Conservation (phyloP, 1,140 invertebrate species). For the Psix sp. region DNA sequence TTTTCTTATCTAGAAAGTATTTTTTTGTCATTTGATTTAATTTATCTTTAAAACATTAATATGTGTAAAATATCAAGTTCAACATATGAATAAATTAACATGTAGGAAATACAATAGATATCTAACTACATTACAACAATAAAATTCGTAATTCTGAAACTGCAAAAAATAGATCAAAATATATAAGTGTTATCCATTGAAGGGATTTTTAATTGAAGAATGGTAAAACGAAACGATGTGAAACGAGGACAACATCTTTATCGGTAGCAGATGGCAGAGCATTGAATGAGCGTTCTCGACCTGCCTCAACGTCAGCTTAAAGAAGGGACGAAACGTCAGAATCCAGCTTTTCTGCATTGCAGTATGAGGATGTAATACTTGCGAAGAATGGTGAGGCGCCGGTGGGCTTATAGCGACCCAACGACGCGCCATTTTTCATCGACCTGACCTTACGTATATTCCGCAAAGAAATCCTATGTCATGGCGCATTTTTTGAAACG, state of each 20-base stretch:
- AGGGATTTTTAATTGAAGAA: conserved; percentile 17
- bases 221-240: not conserved
- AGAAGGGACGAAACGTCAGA: conserved; percentile 4
- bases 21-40: too few relatives aligned
- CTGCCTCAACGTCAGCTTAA: conserved; percentile 21
- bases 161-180: not conserved
- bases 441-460: conserved; percentile 45
- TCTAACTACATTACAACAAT: too few relatives aligned
- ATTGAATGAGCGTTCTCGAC: conserved; percentile 21
- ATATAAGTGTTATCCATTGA: conserved; percentile 1
- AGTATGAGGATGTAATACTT: conserved; percentile 40
- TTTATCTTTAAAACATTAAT: too few relatives aligned
- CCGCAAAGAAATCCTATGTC: conserved; percentile 33
- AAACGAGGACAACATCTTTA: conserved; percentile 22
- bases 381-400: conserved; percentile 23
- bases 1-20: too few relatives aligned
- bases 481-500: conserved; percentile 32
- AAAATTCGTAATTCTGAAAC: too few relatives aligned
- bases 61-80: too few relatives aligned
- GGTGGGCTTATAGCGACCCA: conserved; percentile 28
- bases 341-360: conserved; percentile 46
- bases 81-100: too few relatives aligned
- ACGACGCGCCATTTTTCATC: conserved; percentile 50
- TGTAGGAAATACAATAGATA: too few relatives aligned
- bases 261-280: conserved; percentile 16